phyloP scores from a whole-genome alignment of 2,113 vertebrate genomes.

The Zosterops japonicus region DNA sequence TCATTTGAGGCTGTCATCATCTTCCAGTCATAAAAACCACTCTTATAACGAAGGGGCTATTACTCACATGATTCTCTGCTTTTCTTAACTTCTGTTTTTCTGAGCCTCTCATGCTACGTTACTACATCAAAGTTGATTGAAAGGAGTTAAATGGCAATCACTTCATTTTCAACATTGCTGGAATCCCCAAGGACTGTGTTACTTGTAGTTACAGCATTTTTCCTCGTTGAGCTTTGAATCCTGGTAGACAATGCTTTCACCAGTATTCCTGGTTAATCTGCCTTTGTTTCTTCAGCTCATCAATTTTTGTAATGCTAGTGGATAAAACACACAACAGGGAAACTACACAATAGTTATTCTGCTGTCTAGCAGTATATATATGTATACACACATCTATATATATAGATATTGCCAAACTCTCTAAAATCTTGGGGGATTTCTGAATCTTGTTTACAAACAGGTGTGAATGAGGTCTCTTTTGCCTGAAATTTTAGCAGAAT shows the following conservation, averaged over 20 bases:
- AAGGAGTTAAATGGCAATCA: slow-evolving; percentile 46
- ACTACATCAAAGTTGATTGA: slow-evolving; percentile 53
- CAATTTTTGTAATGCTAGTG: neutral
- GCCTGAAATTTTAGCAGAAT: neutral
- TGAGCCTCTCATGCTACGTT: neutral
- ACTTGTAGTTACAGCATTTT: slow-evolving; percentile 56
- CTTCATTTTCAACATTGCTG: slow-evolving; percentile 33
- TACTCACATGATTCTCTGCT: neutral
- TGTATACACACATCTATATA: no score
- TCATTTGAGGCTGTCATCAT: neutral
- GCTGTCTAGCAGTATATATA: neutral
- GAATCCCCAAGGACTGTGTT: slow-evolving; percentile 40
- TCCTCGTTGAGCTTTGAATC: slow-evolving; percentile 17
- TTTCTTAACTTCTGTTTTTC: slow-evolving; percentile 37
- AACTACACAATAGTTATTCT: neutral
- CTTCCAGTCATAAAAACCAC: neutral
- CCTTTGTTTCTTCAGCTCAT: slow-evolving; percentile 29
- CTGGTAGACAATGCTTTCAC: neutral
- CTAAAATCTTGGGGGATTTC: neutral
- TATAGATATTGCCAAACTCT: neutral
- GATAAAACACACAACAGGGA: neutral
- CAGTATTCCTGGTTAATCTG: neutral
- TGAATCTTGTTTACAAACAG: slow-evolving; percentile 28
- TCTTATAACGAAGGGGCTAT: neutral
- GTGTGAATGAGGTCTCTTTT: neutral